Evolutionary conservation across 1,140 invertebrate species (phyloP).

Genomic region (Aphelenchoides avenae): DNA sequence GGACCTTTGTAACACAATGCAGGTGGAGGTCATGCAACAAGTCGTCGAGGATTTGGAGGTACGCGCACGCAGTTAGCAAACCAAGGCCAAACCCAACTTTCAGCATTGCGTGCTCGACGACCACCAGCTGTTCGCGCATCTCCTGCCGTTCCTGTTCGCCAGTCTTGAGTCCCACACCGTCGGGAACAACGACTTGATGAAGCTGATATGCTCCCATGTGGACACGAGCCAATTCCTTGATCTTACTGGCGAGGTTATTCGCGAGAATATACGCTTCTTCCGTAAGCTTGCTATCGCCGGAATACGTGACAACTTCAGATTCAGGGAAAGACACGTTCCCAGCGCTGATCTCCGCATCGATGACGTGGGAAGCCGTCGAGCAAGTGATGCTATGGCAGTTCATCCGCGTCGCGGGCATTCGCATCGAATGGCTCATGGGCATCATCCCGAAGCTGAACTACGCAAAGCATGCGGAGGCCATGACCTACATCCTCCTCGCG

Average conservation of each 20-base stretch:
- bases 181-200: slow-evolving; percentile 16
- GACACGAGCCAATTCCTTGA: slow-evolving; percentile 17
- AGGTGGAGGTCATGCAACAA: slow-evolving; percentile 5
- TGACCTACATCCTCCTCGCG: slow-evolving; percentile 16
- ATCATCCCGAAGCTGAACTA: slow-evolving; percentile 18
- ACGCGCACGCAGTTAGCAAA: background rate
- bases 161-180: slow-evolving; percentile 4
- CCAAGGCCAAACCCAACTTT: slow-evolving; percentile 2
- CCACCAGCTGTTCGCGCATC: slow-evolving; percentile 15
- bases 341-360: slow-evolving; percentile 4
- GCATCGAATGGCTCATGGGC: slow-evolving; percentile 6
- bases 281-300: background rate
- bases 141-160: slow-evolving; percentile 21
- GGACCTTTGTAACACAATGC: slow-evolving; percentile 9
- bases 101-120: slow-evolving; percentile 29
- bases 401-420: slow-evolving; percentile 10
- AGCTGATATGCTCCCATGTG: slow-evolving; percentile 16
- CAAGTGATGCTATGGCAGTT: slow-evolving; percentile 36
- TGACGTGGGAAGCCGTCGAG: slow-evolving; percentile 32
- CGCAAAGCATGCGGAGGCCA: slow-evolving; percentile 23
- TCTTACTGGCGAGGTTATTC: slow-evolving; percentile 24
- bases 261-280: slow-evolving; percentile 28
- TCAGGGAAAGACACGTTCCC: slow-evolving; percentile 1
- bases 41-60: slow-evolving; percentile 25
- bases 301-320: background rate